These are phyloP conservation scores for Elysia crispata DNA, from an alignment of 2,888 invertebrate genomes.

Conservation along the genomic window DNA sequence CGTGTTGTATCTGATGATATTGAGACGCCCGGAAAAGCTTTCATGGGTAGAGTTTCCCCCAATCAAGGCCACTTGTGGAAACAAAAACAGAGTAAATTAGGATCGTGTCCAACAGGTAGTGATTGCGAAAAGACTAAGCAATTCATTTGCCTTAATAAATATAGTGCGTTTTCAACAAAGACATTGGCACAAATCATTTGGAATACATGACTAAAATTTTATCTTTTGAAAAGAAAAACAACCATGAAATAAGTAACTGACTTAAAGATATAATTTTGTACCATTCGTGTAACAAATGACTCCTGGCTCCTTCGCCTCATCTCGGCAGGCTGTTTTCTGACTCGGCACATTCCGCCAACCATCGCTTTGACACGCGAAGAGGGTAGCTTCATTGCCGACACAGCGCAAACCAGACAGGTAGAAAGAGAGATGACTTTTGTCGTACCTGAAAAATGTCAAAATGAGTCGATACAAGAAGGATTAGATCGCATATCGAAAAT, in stretches of 20 bases:
- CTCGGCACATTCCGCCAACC: conserved; percentile 57
- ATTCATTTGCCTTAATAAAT: too few species aligned
- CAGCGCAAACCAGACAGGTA: conserved; percentile 62
- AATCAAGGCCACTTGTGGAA: conserved; percentile 54
- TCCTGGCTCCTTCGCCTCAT: conserved; percentile 58
- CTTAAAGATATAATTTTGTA: too few species aligned
- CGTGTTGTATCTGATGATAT: conserved; percentile 18
- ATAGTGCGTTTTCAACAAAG: too few species aligned
- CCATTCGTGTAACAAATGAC: conserved; percentile 58
- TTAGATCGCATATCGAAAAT: too few species aligned
- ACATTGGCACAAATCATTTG: too few species aligned
- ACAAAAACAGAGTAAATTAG: too few species aligned
- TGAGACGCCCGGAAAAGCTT: conserved; percentile 48
- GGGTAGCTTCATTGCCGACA: conserved; percentile 57
- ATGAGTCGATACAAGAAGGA: too few species aligned
- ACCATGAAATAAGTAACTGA: too few species aligned
- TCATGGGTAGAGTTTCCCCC: conserved; percentile 48
- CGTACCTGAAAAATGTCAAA: conserved; percentile 58
- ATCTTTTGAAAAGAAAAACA: too few species aligned
- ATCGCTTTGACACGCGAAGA: conserved; percentile 61
- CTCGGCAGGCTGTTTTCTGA: conserved; percentile 54
- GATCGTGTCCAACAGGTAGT: too few species aligned
- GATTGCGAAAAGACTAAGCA: neutral
- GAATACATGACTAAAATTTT: too few species aligned
- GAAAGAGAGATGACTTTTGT: conserved; percentile 47